phyloP scores from a whole-genome alignment of 2,888 invertebrate genomes.

The Chironomus riparius region DNA sequence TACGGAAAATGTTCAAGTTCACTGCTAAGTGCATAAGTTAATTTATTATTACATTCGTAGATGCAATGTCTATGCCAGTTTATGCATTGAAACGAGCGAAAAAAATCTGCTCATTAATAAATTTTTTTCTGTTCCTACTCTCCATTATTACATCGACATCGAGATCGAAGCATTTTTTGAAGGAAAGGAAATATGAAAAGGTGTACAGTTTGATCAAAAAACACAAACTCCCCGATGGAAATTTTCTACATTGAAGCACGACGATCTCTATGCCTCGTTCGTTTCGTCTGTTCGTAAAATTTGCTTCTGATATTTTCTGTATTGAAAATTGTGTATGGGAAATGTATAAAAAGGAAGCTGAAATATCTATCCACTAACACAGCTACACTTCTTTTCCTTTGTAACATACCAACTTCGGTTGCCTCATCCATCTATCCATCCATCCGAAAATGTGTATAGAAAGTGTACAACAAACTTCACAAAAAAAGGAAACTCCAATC shows the following conservation, averaged over 20 bases:
- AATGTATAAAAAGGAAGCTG: conserved; percentile 19
- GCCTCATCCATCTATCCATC: neutral
- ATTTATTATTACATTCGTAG: neutral
- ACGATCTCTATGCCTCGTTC: neutral
- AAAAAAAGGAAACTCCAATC: conserved; percentile 27
- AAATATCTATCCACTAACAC: conserved; percentile 1
- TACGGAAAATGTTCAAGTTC: conserved; percentile 27
- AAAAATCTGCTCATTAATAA: no score
- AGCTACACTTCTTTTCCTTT: neutral
- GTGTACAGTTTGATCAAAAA: conserved; percentile 26
- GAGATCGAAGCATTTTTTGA: no score
- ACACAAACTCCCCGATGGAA: neutral
- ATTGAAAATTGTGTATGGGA: conserved; percentile 7
- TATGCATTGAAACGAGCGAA: no score
- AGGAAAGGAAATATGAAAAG: conserved; percentile 2
- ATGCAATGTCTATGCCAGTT: no score
- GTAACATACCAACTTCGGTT: neutral
- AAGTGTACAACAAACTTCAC: neutral
- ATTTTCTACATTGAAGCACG: neutral
- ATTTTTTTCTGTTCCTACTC: no score
- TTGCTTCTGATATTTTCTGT: neutral
- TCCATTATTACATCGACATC: no score
- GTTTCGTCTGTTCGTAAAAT: neutral
- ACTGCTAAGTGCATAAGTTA: conserved; percentile 15
- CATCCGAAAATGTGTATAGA: neutral